Conservation (phyloP, 92 coral and sea anemone genomes). For the Scolanthus callimorphus region DNA sequence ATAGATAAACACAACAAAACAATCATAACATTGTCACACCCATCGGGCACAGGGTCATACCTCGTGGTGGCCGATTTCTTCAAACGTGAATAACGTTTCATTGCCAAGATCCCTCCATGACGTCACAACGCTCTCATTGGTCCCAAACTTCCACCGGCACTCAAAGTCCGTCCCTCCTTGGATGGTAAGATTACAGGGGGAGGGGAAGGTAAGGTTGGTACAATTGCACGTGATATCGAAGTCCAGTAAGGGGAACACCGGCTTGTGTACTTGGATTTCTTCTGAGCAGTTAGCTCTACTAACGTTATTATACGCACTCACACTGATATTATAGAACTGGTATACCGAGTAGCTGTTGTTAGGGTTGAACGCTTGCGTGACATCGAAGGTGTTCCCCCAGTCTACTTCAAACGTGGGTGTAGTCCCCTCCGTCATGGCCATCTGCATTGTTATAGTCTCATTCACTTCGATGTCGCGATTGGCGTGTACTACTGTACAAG, state of each 20-base stretch:
- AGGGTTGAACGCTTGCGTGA: conserved; percentile 10
- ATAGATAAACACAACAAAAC: no score
- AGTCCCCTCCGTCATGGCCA: conserved; percentile 61
- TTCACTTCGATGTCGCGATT: conserved; percentile 89
- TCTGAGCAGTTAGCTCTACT: conserved; percentile 45
- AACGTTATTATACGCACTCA: conserved; percentile 71
- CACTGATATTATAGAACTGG: conserved; percentile 42
- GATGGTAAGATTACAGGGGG: conserved; percentile 70
- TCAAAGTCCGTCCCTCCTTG: conserved; percentile 74
- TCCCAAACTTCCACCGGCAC: conserved; percentile 80
- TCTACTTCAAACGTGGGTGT: conserved; percentile 47
- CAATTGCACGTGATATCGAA: conserved; percentile 51
- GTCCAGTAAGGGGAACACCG: conserved; percentile 66
- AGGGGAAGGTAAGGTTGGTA: conserved; percentile 68
- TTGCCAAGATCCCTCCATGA: conserved; percentile 57
- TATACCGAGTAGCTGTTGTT: conserved; percentile 44
- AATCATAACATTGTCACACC: no score
- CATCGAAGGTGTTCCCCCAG: conserved; percentile 50
- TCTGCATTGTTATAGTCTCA: conserved; percentile 58
- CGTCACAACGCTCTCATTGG: conserved; percentile 29
- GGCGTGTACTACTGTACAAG: conserved; percentile 44
- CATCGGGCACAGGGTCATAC: no score
- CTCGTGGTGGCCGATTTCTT: conserved; percentile 35
- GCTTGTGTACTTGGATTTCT: conserved; percentile 76
- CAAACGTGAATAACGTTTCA: conserved; percentile 49